Conservation (phyloP, 2,797 vertebrate genomes). For the Echeneis naucrates region DNA sequence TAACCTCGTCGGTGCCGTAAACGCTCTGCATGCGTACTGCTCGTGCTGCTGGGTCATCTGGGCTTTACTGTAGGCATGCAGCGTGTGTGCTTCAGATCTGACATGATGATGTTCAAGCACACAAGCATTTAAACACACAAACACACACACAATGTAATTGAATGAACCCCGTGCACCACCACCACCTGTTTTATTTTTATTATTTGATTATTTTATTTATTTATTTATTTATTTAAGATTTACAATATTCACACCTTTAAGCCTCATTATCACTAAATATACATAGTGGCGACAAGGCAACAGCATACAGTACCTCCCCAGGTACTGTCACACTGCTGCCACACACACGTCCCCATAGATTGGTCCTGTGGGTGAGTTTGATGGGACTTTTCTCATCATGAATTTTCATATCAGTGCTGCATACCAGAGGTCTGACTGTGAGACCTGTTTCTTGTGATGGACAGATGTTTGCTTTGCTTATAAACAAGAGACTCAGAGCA, state of each 20-base stretch:
- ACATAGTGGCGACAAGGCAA: constrained; percentile 32
- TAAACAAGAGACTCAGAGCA: constrained; percentile 44
- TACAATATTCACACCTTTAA: constrained; percentile 41
- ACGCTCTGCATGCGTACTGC: constrained; percentile 56
- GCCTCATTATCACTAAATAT: constrained; percentile 45
- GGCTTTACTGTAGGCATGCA: constrained; percentile 67
- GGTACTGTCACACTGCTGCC: constrained; percentile 34
- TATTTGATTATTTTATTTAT: constrained; percentile 41
- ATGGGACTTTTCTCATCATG: constrained; percentile 56
- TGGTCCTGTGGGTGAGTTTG: constrained; percentile 52
- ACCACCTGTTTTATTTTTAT: no score
- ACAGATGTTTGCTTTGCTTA: constrained; percentile 60
- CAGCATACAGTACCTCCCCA: constrained; percentile 25
- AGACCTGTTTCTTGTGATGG: constrained; percentile 42
- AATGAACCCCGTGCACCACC: constrained; percentile 58
- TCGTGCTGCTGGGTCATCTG: constrained; percentile 67
- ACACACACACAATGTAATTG: constrained; percentile 23
- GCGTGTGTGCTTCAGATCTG: constrained; percentile 47
- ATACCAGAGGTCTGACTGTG: constrained; percentile 41
- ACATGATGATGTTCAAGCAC: constrained; percentile 50
- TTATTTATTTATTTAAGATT: constrained; percentile 18
- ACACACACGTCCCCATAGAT: constrained; percentile 29
- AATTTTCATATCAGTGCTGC: constrained; percentile 38
- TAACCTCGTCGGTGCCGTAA: constrained; percentile 75
- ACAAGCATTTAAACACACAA: constrained; percentile 22